phyloP scores from a whole-genome alignment of 2,888 invertebrate genomes.

The Celastrina argiolus region DNA sequence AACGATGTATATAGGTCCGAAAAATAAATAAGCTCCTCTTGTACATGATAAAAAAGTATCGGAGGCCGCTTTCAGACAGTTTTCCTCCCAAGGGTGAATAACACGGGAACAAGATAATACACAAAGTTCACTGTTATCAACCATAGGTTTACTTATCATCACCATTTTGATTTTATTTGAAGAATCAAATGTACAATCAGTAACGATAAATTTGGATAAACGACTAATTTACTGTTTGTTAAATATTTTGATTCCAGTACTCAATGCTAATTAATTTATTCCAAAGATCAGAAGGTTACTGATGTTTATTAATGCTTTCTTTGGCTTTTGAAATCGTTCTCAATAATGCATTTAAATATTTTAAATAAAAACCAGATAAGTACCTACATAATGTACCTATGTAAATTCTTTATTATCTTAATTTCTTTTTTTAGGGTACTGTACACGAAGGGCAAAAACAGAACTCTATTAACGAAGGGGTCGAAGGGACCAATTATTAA shows the following conservation, averaged over 20 bases:
- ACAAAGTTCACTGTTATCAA: conserved; percentile 39
- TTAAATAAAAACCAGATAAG: too few relatives aligned
- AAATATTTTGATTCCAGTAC: neutral
- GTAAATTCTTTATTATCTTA: too few relatives aligned
- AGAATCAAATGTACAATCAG: conserved; percentile 14
- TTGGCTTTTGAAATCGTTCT: neutral
- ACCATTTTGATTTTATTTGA: conserved; percentile 47
- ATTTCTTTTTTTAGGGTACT: too few relatives aligned
- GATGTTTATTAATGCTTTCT: neutral
- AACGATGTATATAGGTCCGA: conserved; percentile 43
- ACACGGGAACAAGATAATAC: conserved; percentile 44
- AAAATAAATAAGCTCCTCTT: conserved; percentile 50
- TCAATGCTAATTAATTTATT: conserved; percentile 11
- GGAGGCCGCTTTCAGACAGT: conserved; percentile 47
- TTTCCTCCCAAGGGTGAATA: conserved; percentile 59
- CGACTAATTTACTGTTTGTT: neutral
- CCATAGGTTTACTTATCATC: conserved; percentile 59
- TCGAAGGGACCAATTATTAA: too few relatives aligned
- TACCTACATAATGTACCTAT: too few relatives aligned
- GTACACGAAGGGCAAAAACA: too few relatives aligned
- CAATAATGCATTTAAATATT: too few relatives aligned
- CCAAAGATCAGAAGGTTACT: conserved; percentile 5
- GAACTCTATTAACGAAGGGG: too few relatives aligned
- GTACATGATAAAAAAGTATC: conserved; percentile 45
- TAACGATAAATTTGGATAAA: neutral